Base-by-base conservation (phyloP, 2,888 invertebrate species). In the Alitta virens region DNA sequence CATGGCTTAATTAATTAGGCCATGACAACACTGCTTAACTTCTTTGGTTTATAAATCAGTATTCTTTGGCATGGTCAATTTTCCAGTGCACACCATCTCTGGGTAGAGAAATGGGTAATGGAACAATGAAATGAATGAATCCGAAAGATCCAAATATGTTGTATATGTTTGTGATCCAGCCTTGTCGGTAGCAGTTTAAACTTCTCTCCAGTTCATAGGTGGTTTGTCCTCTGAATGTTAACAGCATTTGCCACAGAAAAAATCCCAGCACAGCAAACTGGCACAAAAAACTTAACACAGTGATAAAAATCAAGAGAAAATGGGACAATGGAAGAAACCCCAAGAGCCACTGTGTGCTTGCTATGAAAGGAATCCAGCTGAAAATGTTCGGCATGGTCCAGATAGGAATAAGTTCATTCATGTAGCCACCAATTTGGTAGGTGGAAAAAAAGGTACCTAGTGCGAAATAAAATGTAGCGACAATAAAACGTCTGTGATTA, bases 131-230 rank as follows among this genome's bases (percentile, higher is more conserved):
- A 51, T 76, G 74, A 0, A 75, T 3, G 2, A 71, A 55, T 74
- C 77, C 78, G 59, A 66, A 71, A 7, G 71, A 65, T 42, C 79
- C 79, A 65, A 79, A 77, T 26, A 77, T 74, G 24, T 70, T 64
- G n/a, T 69, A 63, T 9, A 78, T 57, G 58, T 74, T 75, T 40
- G 57, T 52, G 21, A 40, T 26, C 21, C 55, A 24, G 9, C 68
- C 60, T 1, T 66, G 59, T n/a, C 67, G 55, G 52, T 72, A 77
- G 1, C 63, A 66, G 33, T 70, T 72, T 42, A 68, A 68, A 9
- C 72, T 70, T 65, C 72, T 73, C 64, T 71, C 71, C 0, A 72
- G 72, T 61, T 78, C 78, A 59, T 72, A 71, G 14, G 72, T 69
- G 21, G 78, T 78, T 64, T 73, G 65, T 2, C 77, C 77, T 25